These are phyloP conservation scores for Delichon dasypus DNA, from an alignment of 2,797 vertebrate genomes.

Conservation along the genomic window DNA sequence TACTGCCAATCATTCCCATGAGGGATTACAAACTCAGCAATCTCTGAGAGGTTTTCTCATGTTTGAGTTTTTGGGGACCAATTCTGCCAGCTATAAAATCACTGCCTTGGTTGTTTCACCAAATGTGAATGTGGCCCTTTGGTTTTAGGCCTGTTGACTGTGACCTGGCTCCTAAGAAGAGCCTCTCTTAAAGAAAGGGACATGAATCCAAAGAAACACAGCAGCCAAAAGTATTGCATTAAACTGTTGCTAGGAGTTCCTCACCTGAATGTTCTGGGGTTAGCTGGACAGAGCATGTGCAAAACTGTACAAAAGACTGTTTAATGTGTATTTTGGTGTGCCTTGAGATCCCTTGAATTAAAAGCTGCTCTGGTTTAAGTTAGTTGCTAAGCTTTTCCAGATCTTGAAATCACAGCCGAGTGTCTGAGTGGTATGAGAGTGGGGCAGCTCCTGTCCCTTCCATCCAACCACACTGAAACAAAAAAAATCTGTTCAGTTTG, in stretches of 20 bases:
- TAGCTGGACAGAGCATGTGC: neutral
- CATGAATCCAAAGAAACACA: neutral
- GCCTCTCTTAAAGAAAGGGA: neutral
- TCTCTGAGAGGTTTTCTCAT: neutral
- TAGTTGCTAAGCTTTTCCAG: neutral
- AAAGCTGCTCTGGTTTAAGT: neutral
- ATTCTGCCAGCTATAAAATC: neutral
- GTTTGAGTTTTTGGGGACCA: neutral
- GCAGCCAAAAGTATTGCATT: neutral
- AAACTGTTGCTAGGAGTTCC: neutral
- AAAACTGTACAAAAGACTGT: neutral
- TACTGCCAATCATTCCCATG: neutral
- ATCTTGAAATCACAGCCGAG: neutral
- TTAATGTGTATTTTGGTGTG: neutral
- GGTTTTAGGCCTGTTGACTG: neutral
- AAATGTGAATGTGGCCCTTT: neutral
- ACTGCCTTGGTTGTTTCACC: neutral
- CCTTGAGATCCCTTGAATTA: neutral
- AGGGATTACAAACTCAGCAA: neutral
- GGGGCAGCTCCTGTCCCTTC: neutral
- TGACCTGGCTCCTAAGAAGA: neutral
- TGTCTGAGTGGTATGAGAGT: neutral
- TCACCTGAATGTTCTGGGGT: neutral
- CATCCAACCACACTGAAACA: fast-evolving
- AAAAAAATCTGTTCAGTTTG: neutral